Conservation (phyloP, 1,140 invertebrate genomes). For the Globodera ellingtonae region DNA sequence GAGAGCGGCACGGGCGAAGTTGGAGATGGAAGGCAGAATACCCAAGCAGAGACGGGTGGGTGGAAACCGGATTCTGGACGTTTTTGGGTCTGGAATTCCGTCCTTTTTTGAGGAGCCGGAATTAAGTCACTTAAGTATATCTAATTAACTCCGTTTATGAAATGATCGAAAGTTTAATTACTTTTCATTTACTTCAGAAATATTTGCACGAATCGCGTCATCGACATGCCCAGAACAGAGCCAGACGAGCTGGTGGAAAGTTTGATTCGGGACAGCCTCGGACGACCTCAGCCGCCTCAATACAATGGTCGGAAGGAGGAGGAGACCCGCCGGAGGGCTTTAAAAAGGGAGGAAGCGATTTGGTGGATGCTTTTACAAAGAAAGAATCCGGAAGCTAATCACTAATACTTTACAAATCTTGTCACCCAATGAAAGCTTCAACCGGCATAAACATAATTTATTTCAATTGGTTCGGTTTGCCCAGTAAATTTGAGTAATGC, state of each 20-base stretch:
- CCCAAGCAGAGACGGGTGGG: constrained; percentile 86
- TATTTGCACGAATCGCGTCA: constrained; percentile 98
- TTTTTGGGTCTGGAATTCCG: neutral
- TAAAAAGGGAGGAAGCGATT: neutral
- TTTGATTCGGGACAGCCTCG: constrained; percentile 69
- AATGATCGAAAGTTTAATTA: neutral
- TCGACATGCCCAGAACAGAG: constrained; percentile 94
- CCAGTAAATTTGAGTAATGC: too few species aligned
- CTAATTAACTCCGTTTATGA: too few species aligned
- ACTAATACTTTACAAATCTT: neutral
- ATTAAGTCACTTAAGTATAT: constrained; percentile 40
- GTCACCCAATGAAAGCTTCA: neutral
- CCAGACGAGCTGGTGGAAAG: constrained; percentile 90
- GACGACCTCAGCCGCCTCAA: constrained; percentile 5
- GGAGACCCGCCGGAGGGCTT: neutral
- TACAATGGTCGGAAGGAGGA: neutral
- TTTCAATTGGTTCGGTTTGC: neutral
- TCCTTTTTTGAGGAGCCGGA: constrained; percentile 39
- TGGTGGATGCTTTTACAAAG: neutral
- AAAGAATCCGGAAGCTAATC: neutral
- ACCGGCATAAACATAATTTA: neutral
- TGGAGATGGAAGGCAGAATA: constrained; percentile 89
- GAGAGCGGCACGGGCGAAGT: constrained; percentile 82
- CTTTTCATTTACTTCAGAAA: constrained; percentile 74
- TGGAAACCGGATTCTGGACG: too few species aligned